A percentile compares a stretch with the other conserved stretches of the same genome.
Evolutionary conservation across 2,888 invertebrate genomes (phyloP).

Genomic region (Ennomos quercinarius): DNA sequence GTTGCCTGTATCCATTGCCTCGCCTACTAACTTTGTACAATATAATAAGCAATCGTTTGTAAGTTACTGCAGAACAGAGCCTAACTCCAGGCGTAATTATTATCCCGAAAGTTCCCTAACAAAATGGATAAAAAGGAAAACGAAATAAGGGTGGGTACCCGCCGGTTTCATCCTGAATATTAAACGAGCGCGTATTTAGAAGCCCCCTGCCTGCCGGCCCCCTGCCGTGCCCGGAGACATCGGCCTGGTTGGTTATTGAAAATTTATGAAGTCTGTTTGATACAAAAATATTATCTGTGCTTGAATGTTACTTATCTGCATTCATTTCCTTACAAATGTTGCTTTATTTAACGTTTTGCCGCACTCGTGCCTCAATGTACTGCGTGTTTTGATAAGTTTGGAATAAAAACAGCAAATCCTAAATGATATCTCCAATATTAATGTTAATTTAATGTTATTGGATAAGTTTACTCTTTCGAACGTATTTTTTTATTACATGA

Average conservation of each 20-base stretch:
- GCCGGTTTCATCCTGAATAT: constrained; percentile 21
- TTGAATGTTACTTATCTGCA: constrained; percentile 11
- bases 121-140: constrained; percentile 37
- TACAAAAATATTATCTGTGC: neutral
- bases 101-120: constrained; percentile 33
- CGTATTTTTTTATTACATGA: too few relatives aligned
- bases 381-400: too few relatives aligned
- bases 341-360: too few relatives aligned
- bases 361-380: too few relatives aligned
- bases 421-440: too few relatives aligned
- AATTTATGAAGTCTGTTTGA: constrained; percentile 15
- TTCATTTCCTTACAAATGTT: constrained; percentile 9
- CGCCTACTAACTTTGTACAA: constrained; percentile 20
- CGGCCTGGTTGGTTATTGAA: neutral
- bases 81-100: constrained; percentile 30
- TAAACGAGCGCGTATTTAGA: constrained; percentile 15
- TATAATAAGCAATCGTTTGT: constrained; percentile 34
- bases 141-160: constrained; percentile 26
- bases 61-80: constrained; percentile 24
- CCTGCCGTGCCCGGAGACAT: constrained; percentile 1
- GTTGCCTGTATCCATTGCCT: constrained; percentile 17
- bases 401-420: too few relatives aligned
- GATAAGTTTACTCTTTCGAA: too few relatives aligned
- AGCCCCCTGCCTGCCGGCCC: neutral
- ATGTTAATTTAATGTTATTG: too few relatives aligned